Base-by-base conservation (phyloP, 2,113 vertebrate species). In the Hippocampus comes region DNA sequence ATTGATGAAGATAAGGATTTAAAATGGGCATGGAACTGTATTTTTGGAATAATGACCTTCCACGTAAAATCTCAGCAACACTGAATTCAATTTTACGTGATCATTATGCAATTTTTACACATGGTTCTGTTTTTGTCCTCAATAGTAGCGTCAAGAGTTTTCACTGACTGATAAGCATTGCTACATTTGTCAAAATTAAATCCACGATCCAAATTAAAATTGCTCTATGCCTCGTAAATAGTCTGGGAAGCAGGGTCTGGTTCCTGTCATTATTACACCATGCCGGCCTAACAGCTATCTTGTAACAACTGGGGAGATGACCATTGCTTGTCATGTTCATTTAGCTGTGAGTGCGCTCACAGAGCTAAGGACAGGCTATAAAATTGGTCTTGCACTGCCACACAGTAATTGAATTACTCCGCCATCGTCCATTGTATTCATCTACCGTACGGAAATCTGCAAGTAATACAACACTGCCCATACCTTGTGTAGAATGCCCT, bases 391-490 rank as follows among this genome's bases (percentile, higher is more conserved):
- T 86, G 75, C 83, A 80, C 83, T 87, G 84, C 84, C 82, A 90
- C 84, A 80, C 85, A 80, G 83, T 90, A 89, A 91, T 88, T 88
- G 82, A 89, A 91, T 89, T 81, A 86, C 82, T 85, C 82, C 76
- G 79, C 78, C 76, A 23, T 84, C 82, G 69, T 80, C 78, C 71
- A 81, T 70, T 70, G 75, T 74, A 80, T 89, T 86, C 78, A 88
- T 90, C 90, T 87, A 87, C 84, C 81, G 67, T 73, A 79, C 79
- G 78, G 76, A 87, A 86, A 82, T 90, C 83, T 82, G 72, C 42
- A 64, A 64, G 68, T 73, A 70, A 76, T 38, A 71, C 17, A 34
- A 17, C 59, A 34, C 59, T 34, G 27, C 59, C 20, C 59, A 20
- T 15, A 20, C 27, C 27, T 17, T 27, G 23, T 59, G 10, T 59